Evolutionary conservation across 1,140 invertebrate species (phyloP).

Genomic region (Rhopalosiphum padi): DNA sequence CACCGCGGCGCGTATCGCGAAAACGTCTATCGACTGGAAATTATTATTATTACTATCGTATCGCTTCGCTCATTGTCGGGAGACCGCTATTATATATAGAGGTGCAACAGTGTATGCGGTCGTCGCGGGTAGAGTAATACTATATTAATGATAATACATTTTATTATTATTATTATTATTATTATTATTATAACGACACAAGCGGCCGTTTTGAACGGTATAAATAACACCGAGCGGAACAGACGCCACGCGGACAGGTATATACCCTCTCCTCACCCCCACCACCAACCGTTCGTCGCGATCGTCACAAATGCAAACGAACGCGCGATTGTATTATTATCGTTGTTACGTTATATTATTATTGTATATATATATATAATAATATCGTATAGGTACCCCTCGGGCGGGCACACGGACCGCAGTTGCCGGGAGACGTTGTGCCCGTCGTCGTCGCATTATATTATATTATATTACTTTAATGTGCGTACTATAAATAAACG

Average conservation of each 20-base stretch:
- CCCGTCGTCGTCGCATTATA: background rate
- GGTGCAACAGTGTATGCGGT: background rate
- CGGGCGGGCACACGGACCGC: background rate
- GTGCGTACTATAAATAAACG: constrained; percentile 3
- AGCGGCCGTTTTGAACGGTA: constrained; percentile 17
- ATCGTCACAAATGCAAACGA: background rate
- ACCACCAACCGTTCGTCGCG: too few relatives aligned
- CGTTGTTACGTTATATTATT: too few relatives aligned
- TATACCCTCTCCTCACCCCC: background rate
- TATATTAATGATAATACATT: background rate
- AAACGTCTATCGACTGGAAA: background rate
- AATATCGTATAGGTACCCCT: background rate
- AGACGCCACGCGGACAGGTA: background rate
- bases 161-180: too few relatives aligned
- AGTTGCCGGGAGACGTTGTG: background rate
- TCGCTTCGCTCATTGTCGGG: background rate
- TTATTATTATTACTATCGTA: background rate
- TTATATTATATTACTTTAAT: background rate
- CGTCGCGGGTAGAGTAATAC: background rate
- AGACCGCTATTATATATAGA: background rate
- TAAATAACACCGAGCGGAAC: background rate
- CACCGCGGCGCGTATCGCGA: background rate
- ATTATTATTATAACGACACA: background rate
- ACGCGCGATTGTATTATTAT: background rate
- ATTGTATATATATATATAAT: background rate